phyloP scores from a whole-genome alignment of 2,113 vertebrate species.

The Irena cyanogastra region DNA sequence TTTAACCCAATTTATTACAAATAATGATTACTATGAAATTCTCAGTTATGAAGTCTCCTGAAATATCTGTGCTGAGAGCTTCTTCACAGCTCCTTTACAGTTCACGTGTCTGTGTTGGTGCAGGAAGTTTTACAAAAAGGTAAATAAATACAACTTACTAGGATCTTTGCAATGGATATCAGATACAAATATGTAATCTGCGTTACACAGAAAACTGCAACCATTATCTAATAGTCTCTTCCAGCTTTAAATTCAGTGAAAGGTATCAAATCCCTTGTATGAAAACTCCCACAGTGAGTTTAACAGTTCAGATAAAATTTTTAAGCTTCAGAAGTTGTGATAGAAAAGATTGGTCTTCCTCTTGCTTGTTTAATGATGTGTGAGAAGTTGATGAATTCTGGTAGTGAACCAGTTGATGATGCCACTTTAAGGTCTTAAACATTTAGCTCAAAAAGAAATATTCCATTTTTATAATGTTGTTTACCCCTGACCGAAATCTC shows the following conservation, averaged over 20 bases:
- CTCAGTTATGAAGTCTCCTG: not conserved
- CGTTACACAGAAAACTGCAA: not conserved
- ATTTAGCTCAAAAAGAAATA: not conserved
- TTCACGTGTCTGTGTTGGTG: not conserved
- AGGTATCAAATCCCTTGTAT: not conserved
- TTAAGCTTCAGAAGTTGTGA: not conserved
- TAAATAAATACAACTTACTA: not conserved
- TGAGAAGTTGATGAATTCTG: not conserved
- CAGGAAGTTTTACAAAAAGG: not conserved
- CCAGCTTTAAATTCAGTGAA: not conserved
- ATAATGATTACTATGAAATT: not conserved
- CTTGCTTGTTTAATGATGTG: not conserved
- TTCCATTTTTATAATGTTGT: not conserved
- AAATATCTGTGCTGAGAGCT: not conserved
- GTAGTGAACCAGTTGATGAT: not conserved
- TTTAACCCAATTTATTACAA: not conserved
- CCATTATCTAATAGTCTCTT: not conserved
- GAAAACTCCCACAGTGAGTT: not conserved
- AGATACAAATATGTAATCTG: not conserved
- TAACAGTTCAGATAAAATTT: not conserved
- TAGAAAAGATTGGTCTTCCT: not conserved
- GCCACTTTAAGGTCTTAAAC: not conserved
- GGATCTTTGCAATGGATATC: not conserved
- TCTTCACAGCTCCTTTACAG: not conserved
- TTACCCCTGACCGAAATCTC: not conserved